phyloP scores from a whole-genome alignment of 2,113 vertebrate species.

The Loxodonta africana region DNA sequence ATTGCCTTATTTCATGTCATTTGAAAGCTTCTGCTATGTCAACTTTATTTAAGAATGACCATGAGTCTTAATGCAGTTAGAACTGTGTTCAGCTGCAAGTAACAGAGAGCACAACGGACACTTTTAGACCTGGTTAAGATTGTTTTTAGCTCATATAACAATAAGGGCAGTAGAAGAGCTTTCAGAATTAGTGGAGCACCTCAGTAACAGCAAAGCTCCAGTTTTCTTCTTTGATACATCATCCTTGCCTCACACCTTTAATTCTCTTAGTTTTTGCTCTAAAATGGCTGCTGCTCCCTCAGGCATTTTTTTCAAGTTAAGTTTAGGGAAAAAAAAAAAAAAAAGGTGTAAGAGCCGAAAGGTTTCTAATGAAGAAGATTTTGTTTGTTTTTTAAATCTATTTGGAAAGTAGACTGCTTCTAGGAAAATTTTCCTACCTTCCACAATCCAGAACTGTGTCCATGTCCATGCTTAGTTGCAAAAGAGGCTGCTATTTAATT shows the following conservation, averaged over 20 bases:
- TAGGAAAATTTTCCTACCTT: not conserved
- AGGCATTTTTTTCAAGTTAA: not conserved
- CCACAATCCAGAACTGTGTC: not conserved
- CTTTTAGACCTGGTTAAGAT: fast-evolving
- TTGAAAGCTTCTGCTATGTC: not conserved
- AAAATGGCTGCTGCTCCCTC: not conserved
- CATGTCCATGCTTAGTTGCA: no score
- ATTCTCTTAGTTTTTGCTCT: no score
- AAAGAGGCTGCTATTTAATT: not conserved
- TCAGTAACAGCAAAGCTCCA: not conserved
- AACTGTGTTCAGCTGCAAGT: not conserved
- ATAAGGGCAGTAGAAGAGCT: no score
- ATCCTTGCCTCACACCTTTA: not conserved
- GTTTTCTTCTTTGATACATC: not conserved
- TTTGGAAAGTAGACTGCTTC: not conserved
- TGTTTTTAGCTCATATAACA: not conserved
- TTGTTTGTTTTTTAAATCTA: not conserved
- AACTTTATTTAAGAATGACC: not conserved
- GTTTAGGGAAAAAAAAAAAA: not conserved
- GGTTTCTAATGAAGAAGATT: not conserved
- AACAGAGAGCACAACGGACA: no score
- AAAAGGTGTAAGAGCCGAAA: no score
- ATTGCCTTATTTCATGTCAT: not conserved
- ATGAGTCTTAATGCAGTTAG: not conserved
- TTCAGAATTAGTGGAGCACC: not conserved